A percentile compares a stretch with the other conserved stretches of the same genome.
Conservation (phyloP, 2,113 vertebrate species). For the Caranx melampygus region DNA sequence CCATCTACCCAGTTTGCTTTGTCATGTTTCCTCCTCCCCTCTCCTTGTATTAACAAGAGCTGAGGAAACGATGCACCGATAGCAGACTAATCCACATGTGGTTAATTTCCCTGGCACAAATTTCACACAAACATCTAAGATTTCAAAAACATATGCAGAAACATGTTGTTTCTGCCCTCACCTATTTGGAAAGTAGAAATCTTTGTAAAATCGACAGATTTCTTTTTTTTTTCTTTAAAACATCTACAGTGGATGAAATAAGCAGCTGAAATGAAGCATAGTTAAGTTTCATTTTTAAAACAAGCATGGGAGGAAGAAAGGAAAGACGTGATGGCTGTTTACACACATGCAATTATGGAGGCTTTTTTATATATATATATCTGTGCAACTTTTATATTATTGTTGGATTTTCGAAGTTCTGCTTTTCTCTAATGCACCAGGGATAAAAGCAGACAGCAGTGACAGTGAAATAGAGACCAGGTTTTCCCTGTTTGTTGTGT, state of each 20-base stretch:
- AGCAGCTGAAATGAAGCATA: constrained; percentile 27
- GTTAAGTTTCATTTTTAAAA: constrained; percentile 11
- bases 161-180: background rate
- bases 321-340: background rate
- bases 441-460: background rate
- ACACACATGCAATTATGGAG: background rate
- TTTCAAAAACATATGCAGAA: background rate
- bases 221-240: constrained; percentile 26
- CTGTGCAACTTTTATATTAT: background rate
- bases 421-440: background rate
- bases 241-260: constrained; percentile 41
- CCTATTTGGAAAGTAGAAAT: background rate
- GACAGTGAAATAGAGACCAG: no score
- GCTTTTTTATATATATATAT: background rate
- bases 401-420: background rate
- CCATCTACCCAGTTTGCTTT: constrained; percentile 6
- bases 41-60: constrained; percentile 18
- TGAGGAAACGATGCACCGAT: constrained; percentile 23
- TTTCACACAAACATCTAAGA: background rate
- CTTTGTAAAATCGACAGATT: background rate
- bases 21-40: constrained; percentile 20
- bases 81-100: background rate
- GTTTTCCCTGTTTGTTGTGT: background rate
- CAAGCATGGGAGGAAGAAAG: background rate
- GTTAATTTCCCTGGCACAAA: background rate